These are phyloP conservation scores for Pollenia griseotomentosa DNA, from an alignment of 2,888 invertebrate species.

Conservation along the genomic window DNA sequence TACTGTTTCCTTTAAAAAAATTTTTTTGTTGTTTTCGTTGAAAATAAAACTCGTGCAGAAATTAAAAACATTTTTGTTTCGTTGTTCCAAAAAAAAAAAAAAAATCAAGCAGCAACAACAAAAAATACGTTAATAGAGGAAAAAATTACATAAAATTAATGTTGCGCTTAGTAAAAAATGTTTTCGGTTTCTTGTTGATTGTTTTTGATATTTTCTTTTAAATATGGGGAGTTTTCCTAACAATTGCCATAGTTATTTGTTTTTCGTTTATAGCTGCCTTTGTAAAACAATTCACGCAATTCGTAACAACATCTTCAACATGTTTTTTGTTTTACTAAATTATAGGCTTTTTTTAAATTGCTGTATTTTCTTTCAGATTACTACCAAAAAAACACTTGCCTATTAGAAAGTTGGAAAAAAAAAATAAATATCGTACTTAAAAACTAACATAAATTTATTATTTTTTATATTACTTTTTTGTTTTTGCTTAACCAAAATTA, in stretches of 20 bases:
- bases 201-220: not conserved
- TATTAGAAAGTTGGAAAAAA: constrained; percentile 61
- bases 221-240: constrained; percentile 55
- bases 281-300: constrained; percentile 60
- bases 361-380: constrained; percentile 14
- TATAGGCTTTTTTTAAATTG: constrained; percentile 50
- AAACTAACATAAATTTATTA: constrained; percentile 47
- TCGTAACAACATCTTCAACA: constrained; percentile 39
- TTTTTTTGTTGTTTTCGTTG: constrained; percentile 16
- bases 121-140: not conserved
- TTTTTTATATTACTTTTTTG: constrained; percentile 11
- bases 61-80: constrained; percentile 23
- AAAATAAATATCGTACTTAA: not conserved
- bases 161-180: constrained; percentile 36
- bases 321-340: constrained; percentile 35
- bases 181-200: constrained; percentile 25
- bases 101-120: not conserved
- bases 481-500: constrained; percentile 45
- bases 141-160: constrained; percentile 65
- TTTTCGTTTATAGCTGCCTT: constrained; percentile 26
- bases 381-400: constrained; percentile 42
- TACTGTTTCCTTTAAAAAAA: not conserved
- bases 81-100: not conserved
- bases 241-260: constrained; percentile 34
- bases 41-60: constrained; percentile 54